Percentiles rank a stretch among this genome's conserved stretches.
Conservation (phyloP, 2,888 invertebrate species). For the Lithodes maja region DNA sequence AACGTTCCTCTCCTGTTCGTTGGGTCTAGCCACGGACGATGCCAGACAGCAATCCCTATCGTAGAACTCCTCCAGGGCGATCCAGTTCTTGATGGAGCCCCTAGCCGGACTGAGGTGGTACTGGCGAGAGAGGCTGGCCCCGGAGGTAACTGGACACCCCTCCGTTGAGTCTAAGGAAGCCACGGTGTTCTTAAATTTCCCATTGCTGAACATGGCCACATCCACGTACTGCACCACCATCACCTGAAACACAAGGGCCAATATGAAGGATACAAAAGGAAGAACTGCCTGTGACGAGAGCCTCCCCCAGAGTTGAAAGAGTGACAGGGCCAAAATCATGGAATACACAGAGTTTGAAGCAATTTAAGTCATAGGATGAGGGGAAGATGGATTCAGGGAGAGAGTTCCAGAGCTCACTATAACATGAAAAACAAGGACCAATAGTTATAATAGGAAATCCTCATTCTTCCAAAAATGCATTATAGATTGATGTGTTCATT, state of each 20-base stretch:
- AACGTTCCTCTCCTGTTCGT: conserved; percentile 84
- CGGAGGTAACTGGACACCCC: conserved; percentile 81
- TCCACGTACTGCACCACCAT: conserved; percentile 92
- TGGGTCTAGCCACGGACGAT: conserved; percentile 74
- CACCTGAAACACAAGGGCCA: conserved; percentile 78
- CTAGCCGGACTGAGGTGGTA: conserved; percentile 83
- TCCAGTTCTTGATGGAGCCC: conserved; percentile 92
- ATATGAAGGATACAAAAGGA: not conserved
- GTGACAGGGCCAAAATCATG: too few species aligned
- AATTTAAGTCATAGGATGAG: too few species aligned
- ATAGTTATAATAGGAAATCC: too few species aligned
- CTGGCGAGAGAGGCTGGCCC: conserved; percentile 79
- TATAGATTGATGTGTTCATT: too few species aligned
- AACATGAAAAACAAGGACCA: too few species aligned
- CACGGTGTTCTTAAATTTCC: conserved; percentile 95
- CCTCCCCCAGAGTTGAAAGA: too few species aligned
- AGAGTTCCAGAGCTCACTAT: not conserved
- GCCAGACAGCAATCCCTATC: conserved; percentile 79
- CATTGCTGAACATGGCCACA: conserved; percentile 96
- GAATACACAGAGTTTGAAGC: too few species aligned
- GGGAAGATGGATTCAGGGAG: not conserved
- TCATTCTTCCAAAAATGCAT: too few species aligned
- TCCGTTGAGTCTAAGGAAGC: conserved; percentile 79
- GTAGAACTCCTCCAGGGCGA: conserved; percentile 90
- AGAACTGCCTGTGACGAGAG: not conserved